Evolutionary conservation across 1,140 invertebrate species (phyloP).

Genomic region (Trinorchestia longiramus): DNA sequence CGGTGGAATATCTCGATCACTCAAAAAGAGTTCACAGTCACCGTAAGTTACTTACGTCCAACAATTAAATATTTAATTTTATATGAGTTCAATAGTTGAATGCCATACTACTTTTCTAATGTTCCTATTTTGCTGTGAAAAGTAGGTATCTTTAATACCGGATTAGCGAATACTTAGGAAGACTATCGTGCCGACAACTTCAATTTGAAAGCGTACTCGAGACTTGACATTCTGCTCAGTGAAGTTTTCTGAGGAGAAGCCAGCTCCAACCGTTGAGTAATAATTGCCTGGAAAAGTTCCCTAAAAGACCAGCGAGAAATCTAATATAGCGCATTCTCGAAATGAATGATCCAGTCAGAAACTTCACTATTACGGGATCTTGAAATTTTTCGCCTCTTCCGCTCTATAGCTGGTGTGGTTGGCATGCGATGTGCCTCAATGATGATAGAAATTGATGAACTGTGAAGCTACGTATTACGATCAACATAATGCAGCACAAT

Average conservation of each 20-base stretch:
- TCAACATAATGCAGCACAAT: not conserved
- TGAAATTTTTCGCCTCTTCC: not conserved
- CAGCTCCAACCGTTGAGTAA: not conserved
- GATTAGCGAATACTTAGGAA: not conserved
- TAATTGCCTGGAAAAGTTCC: slow-evolving; percentile 22
- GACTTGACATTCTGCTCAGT: slow-evolving; percentile 1
- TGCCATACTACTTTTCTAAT: not conserved
- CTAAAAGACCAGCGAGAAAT: slow-evolving; percentile 12
- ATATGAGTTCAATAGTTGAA: too few relatives aligned
- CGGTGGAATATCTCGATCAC: too few relatives aligned
- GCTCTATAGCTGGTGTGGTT: not conserved
- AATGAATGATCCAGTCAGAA: slow-evolving; percentile 20
- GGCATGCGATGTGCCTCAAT: not conserved
- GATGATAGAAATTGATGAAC: not conserved
- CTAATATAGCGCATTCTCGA: slow-evolving; percentile 24
- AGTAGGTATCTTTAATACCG: not conserved
- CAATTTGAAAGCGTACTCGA: not conserved
- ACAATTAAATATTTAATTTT: too few relatives aligned
- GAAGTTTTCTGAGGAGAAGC: not conserved
- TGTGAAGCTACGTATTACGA: not conserved
- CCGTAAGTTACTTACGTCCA: too few relatives aligned
- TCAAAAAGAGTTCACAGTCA: too few relatives aligned
- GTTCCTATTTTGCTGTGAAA: not conserved
- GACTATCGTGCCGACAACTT: not conserved
- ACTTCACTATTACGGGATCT: not conserved